Evolutionary conservation across 2,888 invertebrate genomes (phyloP).

Genomic region (Poecilus cupreus): DNA sequence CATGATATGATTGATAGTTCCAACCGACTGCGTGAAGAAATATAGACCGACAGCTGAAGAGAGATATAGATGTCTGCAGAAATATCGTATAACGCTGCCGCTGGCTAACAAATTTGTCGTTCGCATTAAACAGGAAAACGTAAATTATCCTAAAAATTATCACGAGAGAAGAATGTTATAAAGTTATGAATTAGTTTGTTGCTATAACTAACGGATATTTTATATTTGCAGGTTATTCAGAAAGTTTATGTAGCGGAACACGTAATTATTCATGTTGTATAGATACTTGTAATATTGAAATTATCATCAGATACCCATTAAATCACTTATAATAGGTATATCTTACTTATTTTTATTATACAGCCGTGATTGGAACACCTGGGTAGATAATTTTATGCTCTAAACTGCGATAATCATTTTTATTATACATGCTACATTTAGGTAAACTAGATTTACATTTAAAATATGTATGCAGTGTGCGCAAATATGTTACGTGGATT

Average conservation of each 20-base stretch:
- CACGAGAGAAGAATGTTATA: background rate
- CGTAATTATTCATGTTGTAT: slow-evolving; percentile 31
- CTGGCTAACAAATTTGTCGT: slow-evolving; percentile 47
- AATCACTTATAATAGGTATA: background rate
- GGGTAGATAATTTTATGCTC: background rate
- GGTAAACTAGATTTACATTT: too few species aligned
- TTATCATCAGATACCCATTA: background rate
- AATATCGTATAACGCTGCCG: slow-evolving; percentile 21
- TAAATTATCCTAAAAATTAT: slow-evolving; percentile 50
- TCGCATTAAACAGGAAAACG: slow-evolving; percentile 55
- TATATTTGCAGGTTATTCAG: slow-evolving; percentile 33
- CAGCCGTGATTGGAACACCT: background rate
- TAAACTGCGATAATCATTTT: too few species aligned
- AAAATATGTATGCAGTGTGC: too few species aligned
- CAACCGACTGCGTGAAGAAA: slow-evolving; percentile 42
- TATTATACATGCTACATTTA: too few species aligned
- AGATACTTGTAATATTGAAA: slow-evolving; percentile 13
- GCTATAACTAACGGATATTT: slow-evolving; percentile 34
- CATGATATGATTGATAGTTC: slow-evolving; percentile 60
- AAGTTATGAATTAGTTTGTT: slow-evolving; percentile 38
- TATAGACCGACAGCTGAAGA: slow-evolving; percentile 55
- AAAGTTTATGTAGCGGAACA: slow-evolving; percentile 43
- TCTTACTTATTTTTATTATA: background rate
- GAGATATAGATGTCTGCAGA: slow-evolving; percentile 56
- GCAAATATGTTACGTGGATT: too few species aligned